phyloP scores from a whole-genome alignment of 1,140 invertebrate genomes.

The Dendroctonus valens region DNA sequence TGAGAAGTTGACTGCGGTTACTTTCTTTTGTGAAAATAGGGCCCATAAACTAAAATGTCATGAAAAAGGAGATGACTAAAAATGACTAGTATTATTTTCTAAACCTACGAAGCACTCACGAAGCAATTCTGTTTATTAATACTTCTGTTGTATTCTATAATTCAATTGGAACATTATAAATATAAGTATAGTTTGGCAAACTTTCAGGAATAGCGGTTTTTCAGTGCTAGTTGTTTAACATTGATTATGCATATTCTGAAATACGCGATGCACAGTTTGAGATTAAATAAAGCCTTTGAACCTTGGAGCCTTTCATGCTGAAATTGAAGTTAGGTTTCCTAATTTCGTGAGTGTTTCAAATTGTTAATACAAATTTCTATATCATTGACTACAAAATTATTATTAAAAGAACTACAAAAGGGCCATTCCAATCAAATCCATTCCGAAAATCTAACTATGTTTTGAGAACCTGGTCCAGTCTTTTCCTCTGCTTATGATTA shows the following conservation, averaged over 20 bases:
- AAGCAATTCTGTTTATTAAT: slow-evolving; percentile 3
- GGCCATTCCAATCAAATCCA: slow-evolving; percentile 28
- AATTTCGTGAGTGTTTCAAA: not conserved
- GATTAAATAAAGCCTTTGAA: no score
- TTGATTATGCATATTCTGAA: no score
- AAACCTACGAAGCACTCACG: slow-evolving; percentile 25
- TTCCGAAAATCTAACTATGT: slow-evolving; percentile 26
- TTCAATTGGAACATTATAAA: slow-evolving; percentile 1
- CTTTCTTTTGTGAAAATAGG: not conserved
- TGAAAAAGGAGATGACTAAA: slow-evolving; percentile 17
- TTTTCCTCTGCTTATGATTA: slow-evolving; percentile 41
- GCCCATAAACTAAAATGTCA: slow-evolving; percentile 12
- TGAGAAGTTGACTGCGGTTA: not conserved
- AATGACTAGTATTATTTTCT: slow-evolving; percentile 31
- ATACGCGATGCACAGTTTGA: no score
- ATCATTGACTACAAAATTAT: slow-evolving; percentile 17
- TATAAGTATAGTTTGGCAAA: no score
- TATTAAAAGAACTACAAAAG: slow-evolving; percentile 24
- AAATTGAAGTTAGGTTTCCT: not conserved
- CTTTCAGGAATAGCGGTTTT: no score
- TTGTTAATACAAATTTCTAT: slow-evolving; percentile 31
- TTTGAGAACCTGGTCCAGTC: slow-evolving; percentile 37
- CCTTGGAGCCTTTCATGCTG: no score
- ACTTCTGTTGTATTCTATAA: slow-evolving; percentile 4
- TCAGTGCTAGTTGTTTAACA: no score